Base-by-base conservation (phyloP, 2,888 invertebrate genomes). In the Tiphia femorata region DNA sequence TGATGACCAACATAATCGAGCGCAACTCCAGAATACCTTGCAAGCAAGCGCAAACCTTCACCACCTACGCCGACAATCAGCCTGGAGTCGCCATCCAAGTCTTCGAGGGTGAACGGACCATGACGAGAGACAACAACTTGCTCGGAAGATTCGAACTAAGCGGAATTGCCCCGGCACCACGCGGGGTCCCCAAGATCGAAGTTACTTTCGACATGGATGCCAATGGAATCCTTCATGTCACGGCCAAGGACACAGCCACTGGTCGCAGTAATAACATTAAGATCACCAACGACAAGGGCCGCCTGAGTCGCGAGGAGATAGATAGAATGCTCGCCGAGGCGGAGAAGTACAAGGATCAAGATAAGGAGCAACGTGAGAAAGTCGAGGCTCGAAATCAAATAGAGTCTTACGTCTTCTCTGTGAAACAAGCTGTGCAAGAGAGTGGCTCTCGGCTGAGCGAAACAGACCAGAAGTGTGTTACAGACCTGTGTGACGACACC, bases 261-360 rank as follows among this genome's bases (percentile, higher is more conserved):
- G 94, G 94, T 1, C 91, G 91, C 64, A 88, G 88, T 58, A 91
- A 90, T 81, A 90, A 91, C 77, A 93, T 94, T 61, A 91, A 91
- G 38, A 95, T 94, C 62, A 92, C 91, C 79, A 94, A 94, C 84
- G 92, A 94, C 84, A 92, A 91, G 76, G 93, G 93, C 0, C 87
- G 94, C 4, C 85, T 94, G 42, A 92, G 92, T 14, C 92, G 93
- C 78, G 90, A 90, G 6, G 94, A 94, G 75, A 94, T 94, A 65
- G 93, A 94, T 62, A 86, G 90, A 58, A 94, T 93, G 93, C 83
- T 93, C 25, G 83, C 86, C 2, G 92, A 93, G 62, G 92, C 93
- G 0, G 92, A 93, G 74, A 86, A 84, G 46, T 93, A 91, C 83
- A 88, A 88, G 38, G 91, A 90, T 30, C 92, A 92, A 72, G 92